These are phyloP conservation scores for Drosophila lutescens DNA, from an alignment of 2,888 invertebrate species.

Conservation along the genomic window DNA sequence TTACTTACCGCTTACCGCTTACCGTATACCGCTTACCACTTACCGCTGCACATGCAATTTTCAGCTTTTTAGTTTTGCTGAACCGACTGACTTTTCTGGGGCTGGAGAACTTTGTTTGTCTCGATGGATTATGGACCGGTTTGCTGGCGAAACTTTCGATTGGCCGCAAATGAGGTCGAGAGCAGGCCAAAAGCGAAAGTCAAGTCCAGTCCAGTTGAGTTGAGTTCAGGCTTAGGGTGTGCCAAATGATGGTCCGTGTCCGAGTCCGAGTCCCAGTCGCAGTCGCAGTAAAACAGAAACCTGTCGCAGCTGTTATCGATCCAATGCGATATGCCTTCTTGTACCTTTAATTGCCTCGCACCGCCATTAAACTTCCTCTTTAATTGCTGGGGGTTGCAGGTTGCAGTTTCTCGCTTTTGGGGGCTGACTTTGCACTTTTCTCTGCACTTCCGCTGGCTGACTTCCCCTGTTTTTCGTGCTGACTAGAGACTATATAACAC, in stretches of 20 bases:
- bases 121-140: constrained; percentile 35
- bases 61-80: constrained; percentile 10
- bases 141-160: constrained; percentile 56
- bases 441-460: constrained; percentile 57
- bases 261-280: too few relatives aligned
- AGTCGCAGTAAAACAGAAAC: constrained; percentile 2
- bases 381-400: constrained; percentile 26
- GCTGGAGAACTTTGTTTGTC: constrained; percentile 27
- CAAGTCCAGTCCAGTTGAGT: constrained; percentile 38
- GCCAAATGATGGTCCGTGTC: constrained; percentile 28
- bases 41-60: constrained; percentile 28
- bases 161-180: constrained; percentile 61
- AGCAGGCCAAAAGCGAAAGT: constrained; percentile 60
- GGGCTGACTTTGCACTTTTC: constrained; percentile 40
- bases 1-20: constrained; percentile 1
- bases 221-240: constrained; percentile 31
- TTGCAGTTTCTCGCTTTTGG: constrained; percentile 7
- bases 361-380: constrained; percentile 10
- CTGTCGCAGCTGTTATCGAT: constrained; percentile 51
- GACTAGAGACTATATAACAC: constrained; percentile 1
- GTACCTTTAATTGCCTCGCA: constrained; percentile 2
- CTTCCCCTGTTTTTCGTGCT: constrained; percentile 38
- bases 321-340: too few relatives aligned
- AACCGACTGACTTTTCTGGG: constrained; percentile 17
- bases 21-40: constrained; percentile 4